A percentile compares a stretch with the other conserved stretches of the same genome.
These are phyloP conservation scores for Lasioglossum zephyrum DNA, from an alignment of 2,888 invertebrate species.

Conservation along the genomic window DNA sequence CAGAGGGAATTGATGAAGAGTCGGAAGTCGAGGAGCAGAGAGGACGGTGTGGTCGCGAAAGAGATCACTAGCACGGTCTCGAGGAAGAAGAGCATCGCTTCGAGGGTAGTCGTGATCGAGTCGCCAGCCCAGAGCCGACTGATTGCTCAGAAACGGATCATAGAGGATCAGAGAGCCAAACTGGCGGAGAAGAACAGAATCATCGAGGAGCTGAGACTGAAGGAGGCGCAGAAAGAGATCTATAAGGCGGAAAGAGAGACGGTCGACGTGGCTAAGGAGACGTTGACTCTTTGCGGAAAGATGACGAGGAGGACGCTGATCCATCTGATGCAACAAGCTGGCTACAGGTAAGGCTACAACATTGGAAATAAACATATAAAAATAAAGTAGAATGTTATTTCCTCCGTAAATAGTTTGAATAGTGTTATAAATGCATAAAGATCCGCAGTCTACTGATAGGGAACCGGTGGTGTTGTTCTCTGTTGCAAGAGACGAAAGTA, in stretches of 20 bases:
- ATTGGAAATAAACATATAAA: not conserved
- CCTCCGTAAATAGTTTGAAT: too few relatives aligned
- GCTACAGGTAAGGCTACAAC: constrained; percentile 71
- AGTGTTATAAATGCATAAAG: too few relatives aligned
- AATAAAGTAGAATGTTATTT: too few relatives aligned
- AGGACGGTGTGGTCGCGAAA: not conserved
- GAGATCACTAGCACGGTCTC: not conserved
- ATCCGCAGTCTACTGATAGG: not conserved
- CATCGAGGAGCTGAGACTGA: constrained; percentile 90
- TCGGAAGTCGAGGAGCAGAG: constrained; percentile 19
- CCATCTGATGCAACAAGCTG: constrained; percentile 78
- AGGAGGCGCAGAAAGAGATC: constrained; percentile 88
- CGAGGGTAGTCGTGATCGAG: constrained; percentile 56
- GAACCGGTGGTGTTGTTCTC: not conserved
- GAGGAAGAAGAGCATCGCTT: constrained; percentile 21
- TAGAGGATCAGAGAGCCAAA: constrained; percentile 89
- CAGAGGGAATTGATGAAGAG: constrained; percentile 71
- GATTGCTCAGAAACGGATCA: constrained; percentile 90
- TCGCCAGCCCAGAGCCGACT: constrained; percentile 76
- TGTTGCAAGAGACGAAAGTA: constrained; percentile 68
- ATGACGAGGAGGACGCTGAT: constrained; percentile 76
- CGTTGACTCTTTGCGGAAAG: constrained; percentile 85
- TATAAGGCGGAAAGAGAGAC: constrained; percentile 84
- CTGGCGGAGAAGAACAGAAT: constrained; percentile 89
- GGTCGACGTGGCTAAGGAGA: constrained; percentile 86